Base-by-base conservation (phyloP, 2,797 vertebrate genomes). In the Parotocinclus haroldoi region DNA sequence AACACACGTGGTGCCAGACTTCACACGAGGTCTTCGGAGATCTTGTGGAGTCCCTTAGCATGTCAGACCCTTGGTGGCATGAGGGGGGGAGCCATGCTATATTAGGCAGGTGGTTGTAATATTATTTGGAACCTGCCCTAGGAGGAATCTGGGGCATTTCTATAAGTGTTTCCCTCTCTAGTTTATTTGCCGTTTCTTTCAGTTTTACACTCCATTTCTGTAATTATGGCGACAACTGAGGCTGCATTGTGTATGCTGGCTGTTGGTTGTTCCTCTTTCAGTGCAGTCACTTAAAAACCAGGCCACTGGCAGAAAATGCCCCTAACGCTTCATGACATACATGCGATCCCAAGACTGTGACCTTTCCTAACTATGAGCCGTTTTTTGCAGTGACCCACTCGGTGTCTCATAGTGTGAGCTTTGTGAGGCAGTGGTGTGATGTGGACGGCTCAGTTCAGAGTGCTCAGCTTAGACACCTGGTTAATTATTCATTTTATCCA, bases 401-500 rank as follows among this genome's bases (percentile, higher is more conserved):
- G 4, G 27, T 39, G 9, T 14, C 50, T 37, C 6, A 7, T 8
- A 7, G 14, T 52, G 50, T 36, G 48, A 27, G 42, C 3, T 13
- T 10, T 60, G 39, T 27, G 4, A 14, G 42, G 49, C 10, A 10
- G 13, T 8, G 4, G 9, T 60, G 9, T 36, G 67, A 37, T 17
- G 10, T 60, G 44, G 39, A 14, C 13, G 7, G 16, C 6, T 19
- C 39, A 59, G 19, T 8, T 18, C 39, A 5, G 57, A 50, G 40
- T 52, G 56, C 48, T 56, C 52, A 65, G 59, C 36, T 60, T 38
- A 27, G 52, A 48, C 40, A 56, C 42, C 66, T 71, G 53, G 69
- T 53, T 75, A 79, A 75, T 75, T 72, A 77, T 73, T 79, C n/a
- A 71, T 68, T 52, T 7, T 63, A 46, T 48, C 27, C 37, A 12